Base-by-base conservation (phyloP, 2,797 vertebrate genomes). In the Pangasius larnaudii region DNA sequence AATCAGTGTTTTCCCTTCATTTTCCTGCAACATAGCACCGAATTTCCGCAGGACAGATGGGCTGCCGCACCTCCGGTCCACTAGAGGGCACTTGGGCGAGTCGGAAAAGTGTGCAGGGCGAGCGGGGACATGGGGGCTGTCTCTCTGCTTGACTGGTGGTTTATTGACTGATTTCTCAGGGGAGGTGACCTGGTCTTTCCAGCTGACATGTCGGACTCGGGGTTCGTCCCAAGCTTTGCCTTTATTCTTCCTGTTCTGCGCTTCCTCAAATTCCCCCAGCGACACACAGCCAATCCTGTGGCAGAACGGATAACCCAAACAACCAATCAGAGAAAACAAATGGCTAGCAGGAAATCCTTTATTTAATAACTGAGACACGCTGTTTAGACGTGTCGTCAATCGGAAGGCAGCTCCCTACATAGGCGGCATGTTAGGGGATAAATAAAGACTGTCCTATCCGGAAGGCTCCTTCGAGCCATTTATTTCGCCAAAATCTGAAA, bases 1-100 rank as follows among this genome's bases (percentile, higher is more conserved):
- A 24, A 94, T 96, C 77, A 95, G 92, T 90, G 89, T 91, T 90
- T 97, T 97, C 10, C 95, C 95, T 91, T 97, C 96, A 0, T 95
- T 96, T 91, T 95, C 94, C 90, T 94, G 95, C 67, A 94, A 53
- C 92, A 95, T 93, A 74, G 94, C 93, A 74, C 95, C 96, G 33
- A 94, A 95, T 86, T 95, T 97, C 88, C 94, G 95, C 67, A 94
- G 65, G 88, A 96, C 92, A 42, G 95, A 96, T 58, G 95, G 93
- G 91, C 95, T 96, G 88, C 88, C 89, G 63, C 91, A 92, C 91
- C 94, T 96, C 69, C 88, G 95, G 88, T 95, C 95, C 51, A 92
- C 90, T 30, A 96, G 88, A 0, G 91, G 87, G 90, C 90, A 91
- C 91, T 95, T 96, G 86, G 92, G 92, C 87, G 90, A 92, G 27